Evolutionary conservation across 2,888 invertebrate species (phyloP), one percentile per base, ranked within the genome.

Genomic region (Limnephilus marmoratus): DNA sequence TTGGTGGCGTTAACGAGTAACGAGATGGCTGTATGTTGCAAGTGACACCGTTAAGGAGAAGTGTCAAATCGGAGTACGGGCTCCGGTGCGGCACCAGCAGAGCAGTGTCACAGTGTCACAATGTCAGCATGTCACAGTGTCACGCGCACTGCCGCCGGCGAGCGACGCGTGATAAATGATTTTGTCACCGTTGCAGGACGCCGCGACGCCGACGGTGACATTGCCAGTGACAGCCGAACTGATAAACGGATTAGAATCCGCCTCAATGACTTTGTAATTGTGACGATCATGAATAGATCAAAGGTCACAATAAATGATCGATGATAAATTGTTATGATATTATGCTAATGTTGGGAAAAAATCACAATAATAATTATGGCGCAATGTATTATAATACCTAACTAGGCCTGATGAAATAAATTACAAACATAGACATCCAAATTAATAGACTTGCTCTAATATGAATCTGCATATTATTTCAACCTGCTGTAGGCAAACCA

Each of bases 151-250:
- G 68, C 68, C 68, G 68, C 68, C 24, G 24, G 18, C 68, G 9
- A 68, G 68, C 68, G 68, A 24, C 68, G 24, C 68, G 24, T 68
- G 68, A 68, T 68, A 68, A 68, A 68, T 68, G 68, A 68, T 68
- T n/a, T 68, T 68, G 68, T 68, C 68, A 68, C n/a, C 68, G 68
- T 68, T 68, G n/a, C 68, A 68, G 68, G 68, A 68, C 68, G 68
- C 2, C 24, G 68, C 9, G 24, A 68, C 68, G 9, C 24, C 9
- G 24, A 68, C 68, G 9, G 68, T 68, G n/a, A 68, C 68, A 68
- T 24, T 68, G 53, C 13, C 53, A 53, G 53, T 18, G 53, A 53
- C 53, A 53, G 18, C 53, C 53, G 53, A 53, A 53, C 18, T 53
- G 18, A 15, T 53, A 53, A 53, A 18, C 68, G 68, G 24, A n/a